Conservation (phyloP, 92 coral and sea anemone species). For the Anthopleura xanthogrammica region DNA sequence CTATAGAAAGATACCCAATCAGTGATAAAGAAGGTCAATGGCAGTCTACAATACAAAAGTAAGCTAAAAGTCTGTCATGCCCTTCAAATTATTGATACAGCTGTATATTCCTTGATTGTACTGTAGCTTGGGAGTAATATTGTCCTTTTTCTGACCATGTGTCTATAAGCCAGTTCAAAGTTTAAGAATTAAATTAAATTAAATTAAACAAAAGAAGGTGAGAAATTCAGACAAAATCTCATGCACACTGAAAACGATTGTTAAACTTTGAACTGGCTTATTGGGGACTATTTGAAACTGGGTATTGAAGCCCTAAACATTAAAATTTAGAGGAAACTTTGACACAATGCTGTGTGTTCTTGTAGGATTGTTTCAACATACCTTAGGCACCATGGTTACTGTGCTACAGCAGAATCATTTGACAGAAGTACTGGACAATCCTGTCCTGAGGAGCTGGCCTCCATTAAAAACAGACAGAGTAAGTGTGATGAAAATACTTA, state of each 20-base stretch:
- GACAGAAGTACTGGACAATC: conserved; percentile 96
- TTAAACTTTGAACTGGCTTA: too few species aligned
- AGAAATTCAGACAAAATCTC: too few species aligned
- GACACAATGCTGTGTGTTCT: background rate
- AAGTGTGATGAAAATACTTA: conserved; percentile 18
- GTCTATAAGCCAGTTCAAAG: too few species aligned
- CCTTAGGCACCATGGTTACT: conserved; percentile 96
- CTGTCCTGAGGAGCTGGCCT: conserved; percentile 86
- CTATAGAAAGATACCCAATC: conserved; percentile 82
- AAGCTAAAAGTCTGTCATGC: background rate
- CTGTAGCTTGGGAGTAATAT: too few species aligned
- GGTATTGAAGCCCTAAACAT: background rate
- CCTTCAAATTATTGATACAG: too few species aligned
- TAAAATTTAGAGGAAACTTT: background rate
- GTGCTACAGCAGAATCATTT: conserved; percentile 97
- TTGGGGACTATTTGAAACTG: background rate
- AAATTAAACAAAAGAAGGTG: too few species aligned
- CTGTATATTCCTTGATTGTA: too few species aligned
- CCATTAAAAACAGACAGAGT: conserved; percentile 98
- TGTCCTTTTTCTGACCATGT: too few species aligned
- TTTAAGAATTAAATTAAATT: too few species aligned
- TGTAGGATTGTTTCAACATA: conserved; percentile 92
- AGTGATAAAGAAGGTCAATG: conserved; percentile 89
- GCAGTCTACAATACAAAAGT: conserved; percentile 95
- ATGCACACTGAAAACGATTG: too few species aligned